These are phyloP conservation scores for Naso thynnoides DNA, from an alignment of 2,797 vertebrate genomes.

Conservation along the genomic window DNA sequence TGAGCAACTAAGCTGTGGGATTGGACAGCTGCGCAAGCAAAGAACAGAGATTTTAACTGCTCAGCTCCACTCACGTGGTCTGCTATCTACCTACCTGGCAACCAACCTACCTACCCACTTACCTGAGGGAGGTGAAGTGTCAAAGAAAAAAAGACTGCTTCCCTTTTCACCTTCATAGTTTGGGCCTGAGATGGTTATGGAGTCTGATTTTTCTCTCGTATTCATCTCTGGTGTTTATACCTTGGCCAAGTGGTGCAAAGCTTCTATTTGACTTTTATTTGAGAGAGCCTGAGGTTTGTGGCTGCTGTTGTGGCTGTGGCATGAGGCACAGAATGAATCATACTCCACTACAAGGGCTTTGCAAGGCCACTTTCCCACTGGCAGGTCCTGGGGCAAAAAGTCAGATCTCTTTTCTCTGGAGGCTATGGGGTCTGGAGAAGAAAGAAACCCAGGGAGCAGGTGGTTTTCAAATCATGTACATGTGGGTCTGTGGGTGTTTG, in stretches of 20 bases:
- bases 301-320: conserved; percentile 50
- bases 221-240: conserved; percentile 52
- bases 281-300: conserved; percentile 57
- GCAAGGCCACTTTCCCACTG: conserved; percentile 67
- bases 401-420: conserved; percentile 54
- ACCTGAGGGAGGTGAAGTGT: conserved; percentile 3
- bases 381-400: conserved; percentile 63
- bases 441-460: conserved; percentile 42
- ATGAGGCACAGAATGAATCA: conserved; percentile 67
- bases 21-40: too few relatives aligned
- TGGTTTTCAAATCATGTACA: conserved; percentile 15
- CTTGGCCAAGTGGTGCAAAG: conserved; percentile 45
- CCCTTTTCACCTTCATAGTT: conserved; percentile 40
- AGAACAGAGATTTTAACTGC: too few relatives aligned
- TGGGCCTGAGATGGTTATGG: conserved; percentile 29
- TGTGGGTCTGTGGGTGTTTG: background rate
- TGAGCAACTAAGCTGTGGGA: too few relatives aligned
- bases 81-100: too few relatives aligned
- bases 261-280: conserved; percentile 54
- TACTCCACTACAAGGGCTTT: conserved; percentile 59
- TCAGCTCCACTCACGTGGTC: too few relatives aligned
- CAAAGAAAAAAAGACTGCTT: conserved; percentile 15
- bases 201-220: conserved; percentile 39
- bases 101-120: background rate
- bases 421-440: conserved; percentile 33